Evolutionary conservation across 2,113 vertebrate genomes (phyloP).

Genomic region (Chaetops frenatus): DNA sequence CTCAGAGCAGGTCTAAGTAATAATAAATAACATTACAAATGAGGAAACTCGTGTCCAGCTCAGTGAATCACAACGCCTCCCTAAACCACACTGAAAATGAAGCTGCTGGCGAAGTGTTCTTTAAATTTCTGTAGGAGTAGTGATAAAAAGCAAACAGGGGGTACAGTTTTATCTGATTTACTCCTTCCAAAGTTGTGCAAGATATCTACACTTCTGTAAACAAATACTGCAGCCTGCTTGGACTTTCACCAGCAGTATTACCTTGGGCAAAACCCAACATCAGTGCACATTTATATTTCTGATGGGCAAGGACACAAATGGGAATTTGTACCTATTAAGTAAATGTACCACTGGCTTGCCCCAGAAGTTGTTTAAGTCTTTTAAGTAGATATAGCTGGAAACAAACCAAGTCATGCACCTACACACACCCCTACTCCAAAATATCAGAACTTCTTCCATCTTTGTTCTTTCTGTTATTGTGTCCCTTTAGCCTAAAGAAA

Average conservation of each 20-base stretch:
- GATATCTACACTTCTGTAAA: background rate
- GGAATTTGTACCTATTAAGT: background rate
- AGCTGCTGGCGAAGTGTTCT: background rate
- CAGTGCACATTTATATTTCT: background rate
- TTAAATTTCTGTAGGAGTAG: constrained; percentile 38
- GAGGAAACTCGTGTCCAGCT: background rate
- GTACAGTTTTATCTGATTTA: constrained; percentile 24
- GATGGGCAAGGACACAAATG: background rate
- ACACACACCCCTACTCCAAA: background rate
- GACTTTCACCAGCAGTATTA: background rate
- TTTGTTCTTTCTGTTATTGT: background rate
- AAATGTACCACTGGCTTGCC: background rate
- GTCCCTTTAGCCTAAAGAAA: background rate
- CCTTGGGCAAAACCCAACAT: background rate
- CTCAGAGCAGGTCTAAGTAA: background rate
- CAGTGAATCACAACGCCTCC: background rate
- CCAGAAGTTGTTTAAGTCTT: background rate
- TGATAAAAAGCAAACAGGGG: background rate
- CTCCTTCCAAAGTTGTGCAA: background rate
- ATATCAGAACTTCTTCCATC: background rate
- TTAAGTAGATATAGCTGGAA: background rate
- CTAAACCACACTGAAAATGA: constrained; percentile 24
- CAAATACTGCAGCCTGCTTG: background rate
- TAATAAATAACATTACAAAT: background rate
- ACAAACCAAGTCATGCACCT: background rate